Evolutionary conservation across 2,113 vertebrate species (phyloP).

Genomic region (Physeter macrocephalus): DNA sequence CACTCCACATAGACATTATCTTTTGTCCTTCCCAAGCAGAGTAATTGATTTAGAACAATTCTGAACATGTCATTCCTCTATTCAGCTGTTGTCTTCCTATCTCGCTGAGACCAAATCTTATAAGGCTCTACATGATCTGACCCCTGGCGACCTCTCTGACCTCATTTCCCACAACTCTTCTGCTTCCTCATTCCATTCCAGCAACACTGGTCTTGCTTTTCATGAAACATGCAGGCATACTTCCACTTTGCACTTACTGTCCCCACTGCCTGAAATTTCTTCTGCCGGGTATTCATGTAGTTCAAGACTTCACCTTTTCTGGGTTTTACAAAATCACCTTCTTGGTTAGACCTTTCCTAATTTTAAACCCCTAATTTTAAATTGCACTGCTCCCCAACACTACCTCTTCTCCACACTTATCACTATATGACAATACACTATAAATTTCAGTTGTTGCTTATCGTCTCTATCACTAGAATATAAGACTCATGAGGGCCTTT

Average conservation of each 20-base stretch:
- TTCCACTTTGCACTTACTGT: background rate
- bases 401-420: background rate
- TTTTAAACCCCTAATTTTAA: background rate
- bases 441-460: background rate
- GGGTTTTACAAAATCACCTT: background rate
- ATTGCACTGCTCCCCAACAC: background rate
- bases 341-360: background rate
- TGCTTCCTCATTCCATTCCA: background rate
- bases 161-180: background rate
- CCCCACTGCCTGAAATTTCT: background rate
- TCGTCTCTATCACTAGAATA: background rate
- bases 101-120: background rate
- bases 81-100: background rate
- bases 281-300: background rate
- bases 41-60: background rate
- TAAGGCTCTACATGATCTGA: background rate
- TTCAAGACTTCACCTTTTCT: background rate
- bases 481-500: background rate
- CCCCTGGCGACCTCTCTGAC: background rate
- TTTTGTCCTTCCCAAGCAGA: background rate
- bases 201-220: background rate
- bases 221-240: background rate
- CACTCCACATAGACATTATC: rapidly evolving
- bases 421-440: background rate
- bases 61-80: background rate